Conservation (phyloP, 2,888 invertebrate genomes). For the Eupithecia inturbata region DNA sequence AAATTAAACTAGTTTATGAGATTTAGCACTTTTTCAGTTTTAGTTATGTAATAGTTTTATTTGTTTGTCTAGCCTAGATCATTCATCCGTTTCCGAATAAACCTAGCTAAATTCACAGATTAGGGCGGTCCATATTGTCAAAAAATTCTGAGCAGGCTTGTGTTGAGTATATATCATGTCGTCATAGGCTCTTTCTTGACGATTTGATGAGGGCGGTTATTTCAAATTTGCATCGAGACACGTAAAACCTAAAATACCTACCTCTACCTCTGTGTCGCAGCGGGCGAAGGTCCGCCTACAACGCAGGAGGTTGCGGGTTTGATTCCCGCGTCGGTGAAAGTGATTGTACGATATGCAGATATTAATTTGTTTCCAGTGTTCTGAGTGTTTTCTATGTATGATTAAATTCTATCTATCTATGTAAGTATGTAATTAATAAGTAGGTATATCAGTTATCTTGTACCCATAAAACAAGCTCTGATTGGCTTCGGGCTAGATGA, state of each 20-base stretch:
- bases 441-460: not conserved
- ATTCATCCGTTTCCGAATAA: not conserved
- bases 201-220: not conserved
- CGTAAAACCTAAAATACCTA: not conserved
- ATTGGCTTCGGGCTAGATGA: not conserved
- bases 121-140: not conserved
- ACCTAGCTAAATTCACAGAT: not conserved
- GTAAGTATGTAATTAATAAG: too few species aligned
- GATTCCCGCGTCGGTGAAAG: too few species aligned
- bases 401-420: too few species aligned
- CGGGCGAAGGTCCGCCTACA: too few species aligned
- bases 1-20: conserved; percentile 4
- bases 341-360: not conserved
- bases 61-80: not conserved
- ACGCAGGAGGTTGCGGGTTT: too few species aligned
- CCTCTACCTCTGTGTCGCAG: too few species aligned
- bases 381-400: not conserved
- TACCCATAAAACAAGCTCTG: not conserved
- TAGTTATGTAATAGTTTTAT: not conserved
- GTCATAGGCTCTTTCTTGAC: not conserved
- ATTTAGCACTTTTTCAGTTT: conserved; percentile 4
- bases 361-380: not conserved
- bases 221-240: not conserved
- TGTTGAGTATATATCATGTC: not conserved
- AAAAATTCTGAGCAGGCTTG: not conserved